Evolutionary conservation across 2,888 invertebrate species (phyloP), one percentile per base, ranked within the genome.

Genomic region (Orthonychiurus folsomi): DNA sequence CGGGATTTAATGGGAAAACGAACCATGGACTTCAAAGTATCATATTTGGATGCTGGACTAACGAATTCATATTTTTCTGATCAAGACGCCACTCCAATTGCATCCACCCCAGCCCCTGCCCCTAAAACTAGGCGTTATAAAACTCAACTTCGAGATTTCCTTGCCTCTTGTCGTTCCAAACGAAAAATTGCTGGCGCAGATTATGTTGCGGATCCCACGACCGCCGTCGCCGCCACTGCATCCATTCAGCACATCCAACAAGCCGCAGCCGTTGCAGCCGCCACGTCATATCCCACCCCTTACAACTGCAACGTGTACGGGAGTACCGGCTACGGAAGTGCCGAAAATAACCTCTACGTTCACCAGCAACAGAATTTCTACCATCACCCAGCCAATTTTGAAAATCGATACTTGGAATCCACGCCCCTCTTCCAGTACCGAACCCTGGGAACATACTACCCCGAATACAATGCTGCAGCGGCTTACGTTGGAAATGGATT

Each of bases 21-120:
- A 69, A 97, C 96, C 3, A 95, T 95, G 90, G 96, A 97, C 79
- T 97, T 96, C 79, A 96, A 97, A 83, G 93, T 93, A 62, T 95
- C 95, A 77, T 97, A 97, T 79, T 83, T 96, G 55, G 94, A 94
- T 77, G 93, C 93, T 0, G 93, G 93, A 20, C 81, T 94, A 68
- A 91, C 92, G 20, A 93, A 90, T 75, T 86, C 88, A 62, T 93
- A 93, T 79, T 91, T 93, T 79, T 69, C 70, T 18, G 72, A 72
- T 78, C 82, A 28, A 76, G 59, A 59, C 82, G 66, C 80, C 81
- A 62, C 77, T 77, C 48, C 77, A 78, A 25, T 75, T 82, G 1
- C 81, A 84, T 24, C 84, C 84, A 59, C 68, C 68, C 73, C 63
- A 77, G 52, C 60, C n/a, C 48, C 63, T 15, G 60, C 68, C 12